Base-by-base conservation (phyloP, 2,113 vertebrate genomes). In the Pteronura brasiliensis region DNA sequence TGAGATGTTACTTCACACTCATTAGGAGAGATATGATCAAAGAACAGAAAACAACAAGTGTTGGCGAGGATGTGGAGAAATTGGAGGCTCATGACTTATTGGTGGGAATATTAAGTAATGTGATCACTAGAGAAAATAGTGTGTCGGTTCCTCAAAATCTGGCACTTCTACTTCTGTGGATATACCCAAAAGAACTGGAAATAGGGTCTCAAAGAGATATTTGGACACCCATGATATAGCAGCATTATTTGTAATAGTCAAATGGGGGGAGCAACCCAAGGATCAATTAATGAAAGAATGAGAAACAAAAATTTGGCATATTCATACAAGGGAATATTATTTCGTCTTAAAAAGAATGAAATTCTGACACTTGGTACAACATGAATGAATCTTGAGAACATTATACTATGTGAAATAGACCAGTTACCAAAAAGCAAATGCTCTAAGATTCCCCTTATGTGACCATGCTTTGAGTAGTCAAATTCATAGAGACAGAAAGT, bases 81-180 rank as follows among this genome's bases (percentile, higher is more conserved):
- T 34, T 61, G 21, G 55, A 88, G 67, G 39, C 67, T 72, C 81
- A 47, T 88, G 36, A 20, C 29, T 29, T 42, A 17, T n/a, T 72
- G 67, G n/a, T 29, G 6, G 65, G 55, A 57, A 88, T 57, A 20
- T 57, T 65, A 88, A 86, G 92, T 76, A 55, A 57, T 82, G 27
- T 7, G 34, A 63, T 21, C 44, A 36, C 74, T 81, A 63, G 72
- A 4, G 7, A 82, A 96, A 88, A 74, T 36, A 82, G 57, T 74
- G 23, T 52, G 55, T 55, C 76, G 93, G 55, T 93, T 93, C 77
- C 90, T 88, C 76, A 96, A 88, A 90, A 93, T 76, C 84, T 44
- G 65, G 44, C 44, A 65, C 74, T 65, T 88, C 31, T 13, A 65
- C 83, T 74, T 88, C 44, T 74, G 90, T 52, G 20, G 86, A 36